Conservation (phyloP, 2,888 invertebrate species). For the Chrysolina haemoptera region DNA sequence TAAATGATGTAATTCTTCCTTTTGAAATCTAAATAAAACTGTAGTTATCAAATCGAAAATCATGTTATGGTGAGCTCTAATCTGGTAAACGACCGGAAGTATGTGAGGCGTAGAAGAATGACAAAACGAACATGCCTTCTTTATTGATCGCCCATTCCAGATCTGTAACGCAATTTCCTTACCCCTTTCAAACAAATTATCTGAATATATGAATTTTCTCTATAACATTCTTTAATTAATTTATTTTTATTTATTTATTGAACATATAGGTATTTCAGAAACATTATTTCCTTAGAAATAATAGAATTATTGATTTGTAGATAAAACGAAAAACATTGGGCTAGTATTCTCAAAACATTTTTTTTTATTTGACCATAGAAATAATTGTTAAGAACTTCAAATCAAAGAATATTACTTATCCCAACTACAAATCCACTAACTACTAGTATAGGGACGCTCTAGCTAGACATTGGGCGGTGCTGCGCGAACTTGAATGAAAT, state of each 20-base stretch:
- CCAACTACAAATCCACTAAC: constrained; percentile 58
- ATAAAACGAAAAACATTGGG: neutral
- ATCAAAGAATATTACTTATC: constrained; percentile 11
- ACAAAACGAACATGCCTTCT: constrained; percentile 52
- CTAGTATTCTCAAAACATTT: neutral
- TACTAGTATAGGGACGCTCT: constrained; percentile 58
- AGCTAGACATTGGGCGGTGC: constrained; percentile 66
- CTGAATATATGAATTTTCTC: neutral
- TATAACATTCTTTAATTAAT: neutral
- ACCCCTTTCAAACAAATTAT: neutral
- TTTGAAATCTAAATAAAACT: neutral
- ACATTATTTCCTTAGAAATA: neutral
- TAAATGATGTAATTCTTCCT: neutral
- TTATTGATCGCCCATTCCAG: constrained; percentile 54
- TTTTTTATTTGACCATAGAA: neutral
- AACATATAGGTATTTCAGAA: neutral
- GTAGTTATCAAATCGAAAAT: constrained; percentile 35
- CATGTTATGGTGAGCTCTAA: constrained; percentile 50
- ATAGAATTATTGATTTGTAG: neutral
- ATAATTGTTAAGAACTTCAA: neutral
- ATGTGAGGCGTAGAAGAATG: constrained; percentile 55
- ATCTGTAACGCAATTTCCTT: constrained; percentile 17
- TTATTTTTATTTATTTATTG: too few relatives aligned
- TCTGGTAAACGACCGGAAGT: constrained; percentile 51
- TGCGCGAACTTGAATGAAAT: constrained; percentile 67